Conservation (phyloP, 2,113 vertebrate species). For the Leucosticte australis region DNA sequence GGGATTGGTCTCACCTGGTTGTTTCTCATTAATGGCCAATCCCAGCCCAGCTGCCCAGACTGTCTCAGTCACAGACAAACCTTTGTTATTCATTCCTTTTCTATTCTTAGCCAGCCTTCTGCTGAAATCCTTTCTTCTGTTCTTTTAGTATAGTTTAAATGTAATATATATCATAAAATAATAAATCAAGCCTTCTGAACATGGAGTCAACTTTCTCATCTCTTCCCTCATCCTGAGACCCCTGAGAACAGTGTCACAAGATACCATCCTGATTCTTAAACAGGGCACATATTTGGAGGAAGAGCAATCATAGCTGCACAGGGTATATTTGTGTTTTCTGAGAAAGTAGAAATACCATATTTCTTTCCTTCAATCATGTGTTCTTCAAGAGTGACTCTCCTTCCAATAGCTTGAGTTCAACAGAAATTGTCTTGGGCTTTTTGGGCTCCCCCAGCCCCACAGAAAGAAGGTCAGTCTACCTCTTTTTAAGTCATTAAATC, state of each 20-base stretch:
- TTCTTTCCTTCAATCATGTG: not conserved
- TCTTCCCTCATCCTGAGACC: no score
- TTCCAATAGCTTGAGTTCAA: not conserved
- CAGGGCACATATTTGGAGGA: not conserved
- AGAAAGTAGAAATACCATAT: not conserved
- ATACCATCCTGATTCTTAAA: not conserved
- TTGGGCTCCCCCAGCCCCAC: accelerated
- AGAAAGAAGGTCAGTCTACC: not conserved
- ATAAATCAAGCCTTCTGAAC: no score
- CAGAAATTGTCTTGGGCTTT: not conserved
- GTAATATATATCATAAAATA: no score
- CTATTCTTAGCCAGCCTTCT: no score
- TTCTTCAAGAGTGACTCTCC: not conserved
- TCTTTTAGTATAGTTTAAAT: no score
- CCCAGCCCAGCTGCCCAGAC: no score
- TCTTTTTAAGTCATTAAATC: not conserved
- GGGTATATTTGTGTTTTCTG: not conserved
- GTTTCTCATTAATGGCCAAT: no score
- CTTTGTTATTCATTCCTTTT: no score
- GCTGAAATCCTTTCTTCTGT: no score
- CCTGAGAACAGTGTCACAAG: not conserved
- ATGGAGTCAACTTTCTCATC: no score
- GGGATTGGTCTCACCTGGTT: no score
- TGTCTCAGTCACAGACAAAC: no score
- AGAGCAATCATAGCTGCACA: not conserved